A percentile compares a stretch with the other conserved stretches of the same genome.
phyloP scores from a whole-genome alignment of 2,888 invertebrate species.

The Conomelus anceps region DNA sequence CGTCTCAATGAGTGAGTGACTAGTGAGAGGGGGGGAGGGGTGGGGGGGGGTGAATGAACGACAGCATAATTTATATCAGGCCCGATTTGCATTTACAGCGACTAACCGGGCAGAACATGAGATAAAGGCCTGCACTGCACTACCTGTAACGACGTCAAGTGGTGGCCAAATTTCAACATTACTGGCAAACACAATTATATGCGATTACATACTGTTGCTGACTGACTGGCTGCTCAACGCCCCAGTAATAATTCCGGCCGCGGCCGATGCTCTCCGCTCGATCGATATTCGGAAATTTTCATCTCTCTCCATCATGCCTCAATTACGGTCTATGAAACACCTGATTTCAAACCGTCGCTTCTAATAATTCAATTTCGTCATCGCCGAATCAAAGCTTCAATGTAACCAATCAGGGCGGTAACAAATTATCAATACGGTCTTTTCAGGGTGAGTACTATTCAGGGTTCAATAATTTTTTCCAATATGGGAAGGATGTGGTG shows the following conservation, averaged over 20 bases:
- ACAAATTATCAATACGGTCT: neutral
- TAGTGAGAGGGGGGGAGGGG: too few relatives aligned
- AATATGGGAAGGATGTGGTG: neutral
- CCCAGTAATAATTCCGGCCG: neutral
- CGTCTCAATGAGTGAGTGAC: too few relatives aligned
- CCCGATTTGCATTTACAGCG: neutral
- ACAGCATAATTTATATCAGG: neutral
- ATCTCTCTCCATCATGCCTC: neutral
- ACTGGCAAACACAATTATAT: neutral
- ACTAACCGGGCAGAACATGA: neutral
- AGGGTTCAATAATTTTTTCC: too few relatives aligned
- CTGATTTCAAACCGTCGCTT: neutral
- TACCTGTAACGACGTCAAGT: neutral
- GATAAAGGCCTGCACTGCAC: neutral
- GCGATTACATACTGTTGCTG: neutral
- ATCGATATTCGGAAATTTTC: neutral
- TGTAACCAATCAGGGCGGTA: neutral
- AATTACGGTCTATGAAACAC: neutral
- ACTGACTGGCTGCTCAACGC: neutral
- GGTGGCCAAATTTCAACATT: neutral
- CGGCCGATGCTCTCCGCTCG: neutral
- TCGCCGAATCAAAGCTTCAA: neutral
- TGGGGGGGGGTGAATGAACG: neutral
- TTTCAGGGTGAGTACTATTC: neutral
- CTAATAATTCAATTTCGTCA: neutral